Evolutionary conservation across 2,888 invertebrate species (phyloP), one percentile per base, ranked within the genome.

Genomic region (Drosophila suboccidentalis): DNA sequence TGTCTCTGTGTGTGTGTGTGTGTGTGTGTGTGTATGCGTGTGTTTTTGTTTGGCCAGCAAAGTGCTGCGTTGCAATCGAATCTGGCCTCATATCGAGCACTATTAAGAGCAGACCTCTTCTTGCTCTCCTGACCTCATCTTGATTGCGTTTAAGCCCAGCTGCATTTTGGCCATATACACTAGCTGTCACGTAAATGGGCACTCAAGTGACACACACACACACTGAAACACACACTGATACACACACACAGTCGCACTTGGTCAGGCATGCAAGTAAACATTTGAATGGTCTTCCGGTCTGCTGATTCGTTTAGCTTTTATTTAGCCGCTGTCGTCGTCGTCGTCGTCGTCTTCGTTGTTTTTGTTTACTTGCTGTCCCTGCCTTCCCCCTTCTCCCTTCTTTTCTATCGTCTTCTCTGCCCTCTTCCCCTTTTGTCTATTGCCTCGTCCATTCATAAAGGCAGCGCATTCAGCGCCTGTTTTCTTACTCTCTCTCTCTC

Each of bases 281-380:
- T 75, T 76, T 87, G 82, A 78, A 78, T 85, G 76, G 85, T 78
- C 82, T 87, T 85, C 75, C 82, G 85, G 89, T 87, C 71, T 82
- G 75, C 78, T 87, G 82, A 89, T 89, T 86, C 82, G 82, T 75
- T 85, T 82, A 78, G 85, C 68, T 81, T 81, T 79, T 73, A 75
- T 77, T 77, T 79, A 78, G 71, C 55, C 66, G 68, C 74, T 70
- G 67, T 49, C 46, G 41, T 38, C 15, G 38, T 10, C 29, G 46
- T 29, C 36, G 22, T 4, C 26, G 43, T 38, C 13, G 29, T 34
- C 15, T 22, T 6, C 19, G 44, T 39, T 11, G 32, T 39, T 15
- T 10, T 26, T 29, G 38, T 36, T 44, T 54, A 29, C 22, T 57
- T 46, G 26, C 70, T 57, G 4, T 26, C 17, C 50, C 39, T 17